These are phyloP conservation scores for Enhydra lutris DNA, from an alignment of 2,113 vertebrate genomes.

Conservation along the genomic window DNA sequence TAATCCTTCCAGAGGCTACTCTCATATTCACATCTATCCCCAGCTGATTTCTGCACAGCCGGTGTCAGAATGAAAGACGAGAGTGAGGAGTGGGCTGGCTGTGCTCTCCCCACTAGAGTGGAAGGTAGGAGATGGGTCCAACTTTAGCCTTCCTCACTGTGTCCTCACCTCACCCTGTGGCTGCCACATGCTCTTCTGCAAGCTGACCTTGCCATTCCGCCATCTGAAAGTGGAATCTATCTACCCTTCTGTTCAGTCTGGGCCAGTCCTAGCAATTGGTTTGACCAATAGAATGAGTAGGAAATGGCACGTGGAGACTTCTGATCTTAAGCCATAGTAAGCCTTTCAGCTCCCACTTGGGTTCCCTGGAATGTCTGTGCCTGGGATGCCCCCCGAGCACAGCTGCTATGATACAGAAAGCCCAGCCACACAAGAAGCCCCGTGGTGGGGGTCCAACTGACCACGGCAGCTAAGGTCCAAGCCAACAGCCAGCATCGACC, in stretches of 20 bases:
- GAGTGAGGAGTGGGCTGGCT: neutral
- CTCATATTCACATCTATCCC: neutral
- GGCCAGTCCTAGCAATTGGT: neutral
- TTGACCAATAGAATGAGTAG: neutral
- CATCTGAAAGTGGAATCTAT: neutral
- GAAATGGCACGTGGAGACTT: neutral
- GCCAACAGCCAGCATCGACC: neutral
- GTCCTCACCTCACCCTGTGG: neutral
- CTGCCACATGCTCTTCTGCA: neutral
- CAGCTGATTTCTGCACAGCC: neutral
- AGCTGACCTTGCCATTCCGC: neutral
- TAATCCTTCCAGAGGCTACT: neutral
- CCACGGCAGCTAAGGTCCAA: neutral
- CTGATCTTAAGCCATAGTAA: neutral
- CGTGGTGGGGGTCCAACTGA: neutral
- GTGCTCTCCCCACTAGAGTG: neutral
- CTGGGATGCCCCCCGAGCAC: neutral
- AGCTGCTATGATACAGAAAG: neutral
- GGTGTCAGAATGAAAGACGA: neutral
- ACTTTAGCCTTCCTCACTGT: neutral
- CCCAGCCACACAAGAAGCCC: too few relatives aligned
- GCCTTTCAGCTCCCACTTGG: neutral
- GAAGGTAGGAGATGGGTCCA: too few relatives aligned
- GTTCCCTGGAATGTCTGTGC: neutral
- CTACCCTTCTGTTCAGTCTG: neutral